Evolutionary conservation across 2,888 invertebrate genomes (phyloP).

Genomic region (Oasisia sp.): DNA sequence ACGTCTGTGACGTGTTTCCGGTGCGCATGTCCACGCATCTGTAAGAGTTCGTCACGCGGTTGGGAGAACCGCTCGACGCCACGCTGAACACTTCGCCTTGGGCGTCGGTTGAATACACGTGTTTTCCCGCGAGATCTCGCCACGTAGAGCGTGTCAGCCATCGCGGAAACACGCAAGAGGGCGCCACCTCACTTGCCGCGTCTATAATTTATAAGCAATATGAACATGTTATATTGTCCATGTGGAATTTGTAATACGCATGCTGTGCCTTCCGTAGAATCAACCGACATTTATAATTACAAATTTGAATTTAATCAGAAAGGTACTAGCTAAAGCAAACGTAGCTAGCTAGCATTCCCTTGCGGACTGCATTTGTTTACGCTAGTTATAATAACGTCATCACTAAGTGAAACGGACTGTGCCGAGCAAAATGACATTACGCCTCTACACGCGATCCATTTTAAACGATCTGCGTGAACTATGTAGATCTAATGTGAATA

Average conservation of each 20-base stretch:
- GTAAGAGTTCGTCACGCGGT: background rate
- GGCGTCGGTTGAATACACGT: slow-evolving; percentile 31
- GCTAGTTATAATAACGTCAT: background rate
- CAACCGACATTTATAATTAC: background rate
- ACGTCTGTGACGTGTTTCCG: slow-evolving; percentile 17
- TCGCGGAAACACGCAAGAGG: slow-evolving; percentile 36
- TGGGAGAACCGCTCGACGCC: background rate
- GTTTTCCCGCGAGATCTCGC: slow-evolving; percentile 36
- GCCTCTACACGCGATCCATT: background rate
- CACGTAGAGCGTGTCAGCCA: slow-evolving; percentile 37
- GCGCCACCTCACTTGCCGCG: background rate
- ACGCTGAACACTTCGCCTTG: background rate
- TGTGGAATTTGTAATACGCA: background rate
- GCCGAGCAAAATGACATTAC: background rate
- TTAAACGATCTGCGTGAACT: background rate
- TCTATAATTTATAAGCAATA: background rate
- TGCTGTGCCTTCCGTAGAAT: background rate
- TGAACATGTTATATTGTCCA: background rate
- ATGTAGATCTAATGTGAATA: background rate
- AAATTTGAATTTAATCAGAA: background rate
- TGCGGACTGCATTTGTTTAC: background rate
- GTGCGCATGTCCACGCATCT: background rate
- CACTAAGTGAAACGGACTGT: background rate
- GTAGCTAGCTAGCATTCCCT: background rate
- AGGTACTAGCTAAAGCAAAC: background rate